Conservation (phyloP, 2,113 vertebrate species). For the Ranitomeya imitator region DNA sequence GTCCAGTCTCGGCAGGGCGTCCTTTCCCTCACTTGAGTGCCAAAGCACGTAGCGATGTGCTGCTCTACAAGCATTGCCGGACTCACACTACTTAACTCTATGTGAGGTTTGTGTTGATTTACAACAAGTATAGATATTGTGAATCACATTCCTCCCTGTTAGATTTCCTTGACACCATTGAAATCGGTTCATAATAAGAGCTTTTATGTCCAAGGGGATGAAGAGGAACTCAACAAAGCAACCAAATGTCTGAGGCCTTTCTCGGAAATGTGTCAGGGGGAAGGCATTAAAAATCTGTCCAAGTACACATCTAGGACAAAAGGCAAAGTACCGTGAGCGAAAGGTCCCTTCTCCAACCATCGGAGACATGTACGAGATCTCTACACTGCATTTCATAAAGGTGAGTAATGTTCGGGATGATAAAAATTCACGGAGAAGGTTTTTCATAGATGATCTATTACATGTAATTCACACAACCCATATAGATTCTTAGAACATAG, state of each 20-base stretch:
- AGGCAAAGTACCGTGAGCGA: neutral
- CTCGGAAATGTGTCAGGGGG: slow-evolving; percentile 45
- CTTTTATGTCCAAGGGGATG: slow-evolving; percentile 54
- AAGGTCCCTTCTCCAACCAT: slow-evolving; percentile 25
- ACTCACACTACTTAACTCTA: slow-evolving; percentile 18
- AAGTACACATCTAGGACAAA: slow-evolving; percentile 52
- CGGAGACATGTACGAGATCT: slow-evolving; percentile 1
- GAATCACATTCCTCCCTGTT: slow-evolving; percentile 23
- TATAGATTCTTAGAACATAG: neutral
- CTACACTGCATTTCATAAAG: neutral
- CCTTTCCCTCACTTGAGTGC: slow-evolving; percentile 14
- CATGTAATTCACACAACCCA: neutral
- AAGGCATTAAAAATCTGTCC: slow-evolving; percentile 55
- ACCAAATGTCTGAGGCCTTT: slow-evolving; percentile 45
- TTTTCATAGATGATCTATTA: neutral
- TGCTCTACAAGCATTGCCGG: neutral
- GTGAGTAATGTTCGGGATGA: neutral
- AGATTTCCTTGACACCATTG: slow-evolving; percentile 49
- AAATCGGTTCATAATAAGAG: slow-evolving; percentile 50
- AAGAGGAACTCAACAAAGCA: slow-evolving; percentile 49
- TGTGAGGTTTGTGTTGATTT: neutral
- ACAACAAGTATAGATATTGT: slow-evolving; percentile 36
- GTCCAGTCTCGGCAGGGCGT: neutral
- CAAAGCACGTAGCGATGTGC: slow-evolving; percentile 14
- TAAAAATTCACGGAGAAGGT: neutral